phyloP scores from a whole-genome alignment of 2,888 invertebrate species.

The Neoitamus cyanurus region DNA sequence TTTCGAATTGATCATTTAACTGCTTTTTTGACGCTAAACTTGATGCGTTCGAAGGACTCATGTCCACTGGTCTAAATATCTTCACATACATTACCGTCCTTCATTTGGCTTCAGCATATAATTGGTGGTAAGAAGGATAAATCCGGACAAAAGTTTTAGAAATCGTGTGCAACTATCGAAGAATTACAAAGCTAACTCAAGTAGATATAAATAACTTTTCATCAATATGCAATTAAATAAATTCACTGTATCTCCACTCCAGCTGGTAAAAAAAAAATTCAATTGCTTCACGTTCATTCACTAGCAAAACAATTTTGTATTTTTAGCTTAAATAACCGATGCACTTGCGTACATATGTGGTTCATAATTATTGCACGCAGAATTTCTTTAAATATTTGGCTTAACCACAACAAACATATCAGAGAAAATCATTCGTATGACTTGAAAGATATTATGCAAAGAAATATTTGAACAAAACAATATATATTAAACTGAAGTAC shows the following conservation, averaged over 20 bases:
- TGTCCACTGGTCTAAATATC: too few relatives aligned
- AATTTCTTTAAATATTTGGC: not conserved
- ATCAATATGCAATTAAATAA: not conserved
- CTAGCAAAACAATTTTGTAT: not conserved
- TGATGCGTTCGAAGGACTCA: too few relatives aligned
- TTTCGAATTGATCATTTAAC: too few relatives aligned
- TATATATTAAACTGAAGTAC: not conserved
- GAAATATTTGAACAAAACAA: not conserved
- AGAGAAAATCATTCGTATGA: slow-evolving; percentile 18
- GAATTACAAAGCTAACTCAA: too few relatives aligned
- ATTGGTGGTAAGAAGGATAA: not conserved
- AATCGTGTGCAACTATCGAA: too few relatives aligned
- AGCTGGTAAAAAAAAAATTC: slow-evolving; percentile 1
- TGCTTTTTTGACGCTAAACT: too few relatives aligned
- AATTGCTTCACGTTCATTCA: not conserved
- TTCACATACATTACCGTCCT: too few relatives aligned
- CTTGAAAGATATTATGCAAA: not conserved
- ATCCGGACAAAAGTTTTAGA: too few relatives aligned
- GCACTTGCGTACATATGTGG: slow-evolving; percentile 31
- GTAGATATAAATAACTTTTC: not conserved
- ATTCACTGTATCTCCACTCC: not conserved
- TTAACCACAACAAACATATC: not conserved
- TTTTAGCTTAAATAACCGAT: slow-evolving; percentile 5
- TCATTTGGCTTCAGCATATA: too few relatives aligned
- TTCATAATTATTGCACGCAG: slow-evolving; percentile 41